Evolutionary conservation across 2,113 vertebrate genomes (phyloP), one percentile per base, ranked within the genome.

Genomic region (Indicator indicator): DNA sequence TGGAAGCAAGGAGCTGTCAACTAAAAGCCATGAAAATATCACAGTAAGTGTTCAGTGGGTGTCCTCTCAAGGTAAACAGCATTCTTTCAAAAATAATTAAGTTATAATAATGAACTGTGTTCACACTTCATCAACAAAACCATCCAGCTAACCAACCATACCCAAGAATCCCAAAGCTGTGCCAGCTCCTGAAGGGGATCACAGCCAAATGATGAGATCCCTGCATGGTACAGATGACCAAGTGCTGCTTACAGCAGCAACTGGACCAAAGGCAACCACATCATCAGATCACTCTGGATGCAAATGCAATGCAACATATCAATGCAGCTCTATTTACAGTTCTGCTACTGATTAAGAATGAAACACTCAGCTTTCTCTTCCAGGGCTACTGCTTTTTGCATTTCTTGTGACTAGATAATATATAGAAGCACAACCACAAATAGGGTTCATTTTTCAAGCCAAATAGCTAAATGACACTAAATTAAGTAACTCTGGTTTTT

Each of bases 11-110:
- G 23, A 80, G 65, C 14, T 88, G 84, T 77, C 72, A 95, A 70
- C 18, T 73, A 75, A 88, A 91, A 40, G n/a, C n/a, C 1, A 0
- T 0, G 5, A 52, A 62, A 67, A 36, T 38, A 93, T 26, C 82
- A 80, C 60, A 77, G 5, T 54, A 68, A 80, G 63, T 18, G 32
- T 54, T 76, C 62, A 38, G 27, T 38, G 56, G 33, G 60, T 63
- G 52, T 71, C 73, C 81, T 88, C 90, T 82, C 83, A 95, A 83
- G 50, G 40, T 27, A 86, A 96, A 94, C 64, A 88, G 16, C 33
- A 58, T 54, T 76, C 36, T 80, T 55, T 3, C 50, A 91, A 67
- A 91, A 95, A 78, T 52, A 85, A 63, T 48, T 21, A 33, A 63
- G 16, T 38, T 64, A 42, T 42, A 77, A 80, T 36, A 73, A 76